A percentile compares a stretch with the other conserved stretches of the same genome.
phyloP scores from a whole-genome alignment of 2,113 vertebrate species.

The Nestor notabilis region DNA sequence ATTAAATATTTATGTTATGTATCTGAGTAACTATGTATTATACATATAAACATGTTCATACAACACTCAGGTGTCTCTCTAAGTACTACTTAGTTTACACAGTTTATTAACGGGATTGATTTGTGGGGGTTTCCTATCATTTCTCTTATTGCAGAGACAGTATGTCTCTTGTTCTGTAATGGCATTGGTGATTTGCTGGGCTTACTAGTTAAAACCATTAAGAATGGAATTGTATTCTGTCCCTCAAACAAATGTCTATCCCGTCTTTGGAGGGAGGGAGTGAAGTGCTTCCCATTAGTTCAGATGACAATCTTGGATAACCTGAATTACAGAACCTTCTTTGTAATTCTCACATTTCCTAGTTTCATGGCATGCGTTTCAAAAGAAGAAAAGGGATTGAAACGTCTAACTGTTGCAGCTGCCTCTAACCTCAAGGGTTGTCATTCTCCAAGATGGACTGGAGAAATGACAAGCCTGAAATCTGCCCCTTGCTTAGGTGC shows the following conservation, averaged over 20 bases:
- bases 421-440: not conserved
- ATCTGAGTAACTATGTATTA: conserved; percentile 66
- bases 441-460: not conserved
- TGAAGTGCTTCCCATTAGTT: not conserved
- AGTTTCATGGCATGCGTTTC: not conserved
- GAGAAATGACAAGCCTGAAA: not conserved
- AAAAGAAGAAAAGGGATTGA: not conserved
- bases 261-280: not conserved
- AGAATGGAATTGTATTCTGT: not conserved
- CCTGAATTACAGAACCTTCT: not conserved
- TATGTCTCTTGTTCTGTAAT: not conserved
- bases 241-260: not conserved
- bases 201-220: not conserved
- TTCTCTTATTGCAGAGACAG: not conserved
- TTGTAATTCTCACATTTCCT: not conserved
- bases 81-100: not conserved
- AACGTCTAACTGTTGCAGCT: not conserved
- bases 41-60: conserved; percentile 16
- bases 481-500: not conserved
- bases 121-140: not conserved
- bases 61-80: not conserved
- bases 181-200: not conserved
- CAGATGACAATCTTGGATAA: not conserved
- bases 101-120: not conserved
- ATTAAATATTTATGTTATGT: conserved; percentile 81